Evolutionary conservation across 2,888 invertebrate species (phyloP).

Genomic region (Chromoteleia sp.): DNA sequence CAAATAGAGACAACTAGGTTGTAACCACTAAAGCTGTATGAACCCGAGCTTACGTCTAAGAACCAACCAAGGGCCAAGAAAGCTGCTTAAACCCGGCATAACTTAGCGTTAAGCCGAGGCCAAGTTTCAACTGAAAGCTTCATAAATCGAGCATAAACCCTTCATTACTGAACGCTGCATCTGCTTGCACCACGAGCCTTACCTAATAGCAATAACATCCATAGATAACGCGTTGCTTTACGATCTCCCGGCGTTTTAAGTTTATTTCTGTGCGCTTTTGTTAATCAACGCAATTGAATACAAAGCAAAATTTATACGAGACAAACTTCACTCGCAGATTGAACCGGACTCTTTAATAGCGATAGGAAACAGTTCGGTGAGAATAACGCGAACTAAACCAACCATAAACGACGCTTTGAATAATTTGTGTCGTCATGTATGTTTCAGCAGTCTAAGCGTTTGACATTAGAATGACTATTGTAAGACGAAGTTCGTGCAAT

Average conservation of each 20-base stretch:
- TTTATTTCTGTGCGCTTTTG: slow-evolving; percentile 17
- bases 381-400: neutral
- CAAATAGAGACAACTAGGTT: slow-evolving; percentile 67
- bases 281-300: slow-evolving; percentile 31
- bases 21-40: slow-evolving; percentile 65
- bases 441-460: slow-evolving; percentile 1
- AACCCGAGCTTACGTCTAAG: slow-evolving; percentile 59
- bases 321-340: slow-evolving; percentile 1
- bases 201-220: slow-evolving; percentile 57
- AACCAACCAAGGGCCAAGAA: slow-evolving; percentile 64
- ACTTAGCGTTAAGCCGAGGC: slow-evolving; percentile 68
- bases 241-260: slow-evolving; percentile 18
- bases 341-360: slow-evolving; percentile 6
- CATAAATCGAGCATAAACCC: slow-evolving; percentile 70
- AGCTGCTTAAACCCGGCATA: slow-evolving; percentile 69
- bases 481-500: no score
- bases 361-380: neutral
- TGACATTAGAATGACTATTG: no score
- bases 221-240: slow-evolving; percentile 57
- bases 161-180: slow-evolving; percentile 66
- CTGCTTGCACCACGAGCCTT: slow-evolving; percentile 42
- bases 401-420: neutral
- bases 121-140: slow-evolving; percentile 69
- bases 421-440: slow-evolving; percentile 9
- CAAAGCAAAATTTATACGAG: slow-evolving; percentile 20